Evolutionary conservation across 2,888 invertebrate genomes (phyloP).

Genomic region (Epiblema foenella): DNA sequence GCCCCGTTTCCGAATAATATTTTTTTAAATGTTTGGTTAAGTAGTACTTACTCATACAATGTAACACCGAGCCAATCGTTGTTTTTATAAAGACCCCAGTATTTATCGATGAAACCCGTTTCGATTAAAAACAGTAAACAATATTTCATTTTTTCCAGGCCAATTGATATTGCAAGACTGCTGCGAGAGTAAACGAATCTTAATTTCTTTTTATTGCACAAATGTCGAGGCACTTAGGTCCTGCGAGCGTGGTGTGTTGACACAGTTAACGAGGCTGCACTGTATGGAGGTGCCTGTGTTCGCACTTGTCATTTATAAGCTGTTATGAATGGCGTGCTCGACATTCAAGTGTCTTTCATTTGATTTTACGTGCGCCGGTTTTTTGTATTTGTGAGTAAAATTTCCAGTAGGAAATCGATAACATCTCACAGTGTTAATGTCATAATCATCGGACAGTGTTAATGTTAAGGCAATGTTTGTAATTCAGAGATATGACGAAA

Average conservation of each 20-base stretch:
- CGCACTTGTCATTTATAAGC: constrained; percentile 14
- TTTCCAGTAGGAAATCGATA: not conserved
- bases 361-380: not conserved
- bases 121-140: constrained; percentile 15
- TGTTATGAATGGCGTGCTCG: constrained; percentile 6
- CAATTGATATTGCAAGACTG: constrained; percentile 36
- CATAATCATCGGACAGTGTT: no score
- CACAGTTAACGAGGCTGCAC: constrained; percentile 28
- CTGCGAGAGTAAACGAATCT: constrained; percentile 28
- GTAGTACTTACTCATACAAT: not conserved
- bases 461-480: no score
- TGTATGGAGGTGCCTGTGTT: constrained; percentile 9
- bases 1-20: no score
- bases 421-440: no score
- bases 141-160: constrained; percentile 27
- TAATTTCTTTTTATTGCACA: constrained; percentile 41
- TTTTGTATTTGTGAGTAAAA: not conserved
- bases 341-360: constrained; percentile 23
- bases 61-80: not conserved
- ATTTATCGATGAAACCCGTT: constrained; percentile 13
- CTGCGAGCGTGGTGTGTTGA: constrained; percentile 23
- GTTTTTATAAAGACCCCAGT: not conserved
- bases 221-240: constrained; percentile 40
- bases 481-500: no score
- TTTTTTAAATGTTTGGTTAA: no score